Base-by-base conservation (phyloP, 2,888 invertebrate species). In the Hemithea aestivaria region DNA sequence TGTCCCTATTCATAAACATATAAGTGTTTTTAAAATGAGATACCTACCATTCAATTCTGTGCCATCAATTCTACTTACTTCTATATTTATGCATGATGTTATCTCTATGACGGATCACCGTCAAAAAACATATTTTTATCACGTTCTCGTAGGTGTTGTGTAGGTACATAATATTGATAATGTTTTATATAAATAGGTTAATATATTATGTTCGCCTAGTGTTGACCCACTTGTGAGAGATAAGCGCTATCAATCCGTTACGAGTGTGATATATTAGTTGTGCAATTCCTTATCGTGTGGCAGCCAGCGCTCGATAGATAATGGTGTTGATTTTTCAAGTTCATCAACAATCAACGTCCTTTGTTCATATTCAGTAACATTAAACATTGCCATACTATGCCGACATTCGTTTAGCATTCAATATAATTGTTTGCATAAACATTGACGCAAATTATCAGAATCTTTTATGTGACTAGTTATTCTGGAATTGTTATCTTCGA, bases 141-240 rank as follows among this genome's bases (percentile, higher is more conserved):
- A 37, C 21, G 33, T 55, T 38, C 20, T 54, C 34, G 38, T 36
- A 43, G 27, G 37, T 51, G 50, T 53, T 51, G 50, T 53, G 45
- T 51, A 16, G 16, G 5, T 16, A 16, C 16, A 16, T 16, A 16
- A 16, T 16, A 5, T 16, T 16, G 45, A 59, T 62, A 49, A 20
- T 28, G 20, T 16, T 16, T 16, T 20, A 28, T 28, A 28, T 20
- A 20, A 4, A 36, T 23, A 33, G 35, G 39, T 43, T 47, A 58
- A 58, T 51, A 55, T 53, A 45, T 4, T 71, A 63, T 56, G 62
- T 62, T 56, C 51, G 57, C 64, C 68, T 67, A 63, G 63, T 68
- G 58, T 68, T 82, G 81, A 81, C 83, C 83, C 56, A 83, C 62
- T 81, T 82, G 70, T 56, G 42, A 47, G 44, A 58, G 79, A 82